phyloP scores from a whole-genome alignment of 2,888 invertebrate species.

The Phengaris alcon region DNA sequence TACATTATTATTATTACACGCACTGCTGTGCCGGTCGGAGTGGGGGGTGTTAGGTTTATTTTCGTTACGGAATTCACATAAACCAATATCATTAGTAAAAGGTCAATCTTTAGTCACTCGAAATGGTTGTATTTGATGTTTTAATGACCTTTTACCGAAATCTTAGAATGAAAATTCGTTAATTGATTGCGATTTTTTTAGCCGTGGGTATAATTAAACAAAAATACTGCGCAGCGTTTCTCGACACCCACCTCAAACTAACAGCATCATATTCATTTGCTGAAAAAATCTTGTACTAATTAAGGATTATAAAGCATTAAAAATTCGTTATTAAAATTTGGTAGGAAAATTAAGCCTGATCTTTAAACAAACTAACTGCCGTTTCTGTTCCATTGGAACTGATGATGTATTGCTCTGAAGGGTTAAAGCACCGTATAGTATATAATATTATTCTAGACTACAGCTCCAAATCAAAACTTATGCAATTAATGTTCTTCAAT shows the following conservation, averaged over 20 bases:
- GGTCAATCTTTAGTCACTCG: background rate
- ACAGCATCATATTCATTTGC: background rate
- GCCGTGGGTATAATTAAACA: background rate
- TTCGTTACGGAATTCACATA: too few relatives aligned
- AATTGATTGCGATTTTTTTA: background rate
- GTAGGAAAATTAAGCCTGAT: background rate
- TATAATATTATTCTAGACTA: background rate
- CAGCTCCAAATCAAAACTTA: slow-evolving; percentile 8
- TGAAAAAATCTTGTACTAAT: background rate
- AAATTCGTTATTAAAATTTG: too few relatives aligned
- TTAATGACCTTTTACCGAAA: background rate
- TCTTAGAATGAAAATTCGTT: background rate
- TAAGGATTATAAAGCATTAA: too few relatives aligned
- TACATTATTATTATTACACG: too few relatives aligned
- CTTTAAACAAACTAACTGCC: background rate
- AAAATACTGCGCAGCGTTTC: background rate
- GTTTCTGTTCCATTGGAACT: background rate
- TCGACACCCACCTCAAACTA: background rate
- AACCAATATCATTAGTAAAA: background rate
- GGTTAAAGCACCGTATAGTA: background rate
- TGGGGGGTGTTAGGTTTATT: too few relatives aligned
- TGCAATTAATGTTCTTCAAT: slow-evolving; percentile 24
- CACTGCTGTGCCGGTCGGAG: too few relatives aligned
- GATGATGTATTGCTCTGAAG: background rate
- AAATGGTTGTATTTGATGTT: background rate